These are phyloP conservation scores for Serilophus lunatus DNA, from an alignment of 2,113 vertebrate genomes.

Conservation along the genomic window DNA sequence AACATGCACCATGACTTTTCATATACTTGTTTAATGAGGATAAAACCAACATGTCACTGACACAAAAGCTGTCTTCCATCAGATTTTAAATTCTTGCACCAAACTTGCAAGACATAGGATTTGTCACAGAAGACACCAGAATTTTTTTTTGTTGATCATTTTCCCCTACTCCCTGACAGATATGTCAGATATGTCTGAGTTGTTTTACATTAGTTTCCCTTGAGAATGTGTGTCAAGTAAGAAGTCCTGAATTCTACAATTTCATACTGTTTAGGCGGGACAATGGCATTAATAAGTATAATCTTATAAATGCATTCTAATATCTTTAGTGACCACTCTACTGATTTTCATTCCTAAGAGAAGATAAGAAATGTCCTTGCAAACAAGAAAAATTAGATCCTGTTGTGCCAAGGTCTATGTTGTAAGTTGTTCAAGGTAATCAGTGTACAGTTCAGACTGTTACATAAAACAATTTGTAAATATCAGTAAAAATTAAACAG, in stretches of 20 bases:
- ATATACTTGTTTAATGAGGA: background rate
- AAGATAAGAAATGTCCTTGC: slow-evolving; percentile 42
- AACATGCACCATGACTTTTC: background rate
- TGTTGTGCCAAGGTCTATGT: slow-evolving; percentile 10
- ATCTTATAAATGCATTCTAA: slow-evolving; percentile 19
- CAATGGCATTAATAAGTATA: background rate
- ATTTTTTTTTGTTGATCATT: background rate
- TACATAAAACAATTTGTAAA: slow-evolving; percentile 35
- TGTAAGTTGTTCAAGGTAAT: slow-evolving; percentile 49
- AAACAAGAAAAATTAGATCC: slow-evolving; percentile 37
- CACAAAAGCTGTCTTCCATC: background rate
- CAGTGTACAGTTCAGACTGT: background rate
- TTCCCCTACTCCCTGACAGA: background rate
- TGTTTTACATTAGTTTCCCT: background rate
- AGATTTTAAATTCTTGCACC: background rate
- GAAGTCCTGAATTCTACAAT: background rate
- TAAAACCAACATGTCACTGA: background rate
- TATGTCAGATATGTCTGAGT: background rate
- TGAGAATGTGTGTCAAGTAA: slow-evolving; percentile 25
- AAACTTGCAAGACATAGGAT: background rate
- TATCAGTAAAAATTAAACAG: background rate
- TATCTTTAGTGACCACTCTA: slow-evolving; percentile 1
- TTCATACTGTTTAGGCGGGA: background rate
- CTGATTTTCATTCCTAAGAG: background rate
- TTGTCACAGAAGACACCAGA: background rate